Base-by-base conservation (phyloP, 2,113 vertebrate genomes). In the Panthera uncia region DNA sequence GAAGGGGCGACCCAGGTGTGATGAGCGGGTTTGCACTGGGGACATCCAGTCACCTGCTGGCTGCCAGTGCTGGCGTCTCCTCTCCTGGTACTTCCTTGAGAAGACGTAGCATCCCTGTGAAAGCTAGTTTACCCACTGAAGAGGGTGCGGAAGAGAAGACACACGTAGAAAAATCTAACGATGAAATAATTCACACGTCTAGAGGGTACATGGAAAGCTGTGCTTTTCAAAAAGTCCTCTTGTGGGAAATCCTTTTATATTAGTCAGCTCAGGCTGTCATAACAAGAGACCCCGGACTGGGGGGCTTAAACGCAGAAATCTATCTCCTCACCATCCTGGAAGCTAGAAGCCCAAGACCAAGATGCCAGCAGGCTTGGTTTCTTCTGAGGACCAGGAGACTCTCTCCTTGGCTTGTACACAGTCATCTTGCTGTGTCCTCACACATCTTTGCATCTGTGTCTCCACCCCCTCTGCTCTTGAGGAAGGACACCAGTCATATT, bases 231-330 rank as follows among this genome's bases (percentile, higher is more conserved):
- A 14, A 55, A 14, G 11, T 18, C 31, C 3, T 57, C 0, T 3
- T 2, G 11, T 1, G 21, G 23, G 63, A 31, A 48, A 29, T 25
- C 7, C 36, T 48, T 27, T 38, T n/a, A 15, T 9, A 18, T 45
- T 9, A 4, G 15, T 61, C 16, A 1, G 27, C 84, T 55, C 21
- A 7, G 55, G 33, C 12, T 25, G 21, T 18, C 27, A 0, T 12
- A 3, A 48, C 10, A 10, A 74, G 80, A 50, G 3, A 2, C 14
- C 31, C 2, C 2, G 1, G 6, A 13, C 1, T 0, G 14, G 16
- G 25, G 0, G 7, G 4, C 5, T 18, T 15, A 1, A 6, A 27
- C 52, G 2, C 66, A 55, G 57, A n/a, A 4, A 0, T 5, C 2
- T 23, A 9, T 10, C 25, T 57, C n/a, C 41, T 18, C 3, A 10